These are phyloP conservation scores for Urechis unicinctus DNA, from an alignment of 2,888 invertebrate genomes.

Conservation along the genomic window DNA sequence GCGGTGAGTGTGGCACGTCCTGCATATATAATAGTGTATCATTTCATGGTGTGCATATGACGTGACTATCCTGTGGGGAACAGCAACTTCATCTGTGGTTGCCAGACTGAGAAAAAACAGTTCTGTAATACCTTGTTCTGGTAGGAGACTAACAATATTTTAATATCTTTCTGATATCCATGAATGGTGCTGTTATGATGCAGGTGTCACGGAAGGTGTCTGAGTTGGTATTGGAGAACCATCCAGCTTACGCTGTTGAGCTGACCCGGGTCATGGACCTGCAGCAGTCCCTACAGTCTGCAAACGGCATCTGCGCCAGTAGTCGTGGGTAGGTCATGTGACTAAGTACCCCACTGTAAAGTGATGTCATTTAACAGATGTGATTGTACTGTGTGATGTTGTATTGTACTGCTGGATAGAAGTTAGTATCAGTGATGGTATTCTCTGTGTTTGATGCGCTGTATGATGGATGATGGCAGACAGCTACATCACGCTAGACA, in stretches of 20 bases:
- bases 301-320: constrained; percentile 40
- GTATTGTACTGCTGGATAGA: no score
- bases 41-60: no score
- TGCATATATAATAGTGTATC: background rate
- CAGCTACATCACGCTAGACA: constrained; percentile 69
- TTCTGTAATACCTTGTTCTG: background rate
- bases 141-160: background rate
- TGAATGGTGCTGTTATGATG: constrained; percentile 1
- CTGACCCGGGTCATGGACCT: constrained; percentile 60
- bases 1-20: constrained; percentile 2
- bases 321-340: constrained; percentile 36
- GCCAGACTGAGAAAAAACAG: background rate
- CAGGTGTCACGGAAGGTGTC: constrained; percentile 79
- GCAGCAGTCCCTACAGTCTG: constrained; percentile 41
- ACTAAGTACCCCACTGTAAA: no score
- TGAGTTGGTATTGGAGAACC: constrained; percentile 85
- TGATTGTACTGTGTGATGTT: no score
- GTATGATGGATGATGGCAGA: no score
- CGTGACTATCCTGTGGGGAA: no score
- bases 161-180: background rate
- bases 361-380: no score
- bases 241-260: constrained; percentile 78
- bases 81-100: no score
- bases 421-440: no score
- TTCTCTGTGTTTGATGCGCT: no score